Evolutionary conservation across 2,113 vertebrate genomes (phyloP).

Genomic region (Paraplagusia blochii): DNA sequence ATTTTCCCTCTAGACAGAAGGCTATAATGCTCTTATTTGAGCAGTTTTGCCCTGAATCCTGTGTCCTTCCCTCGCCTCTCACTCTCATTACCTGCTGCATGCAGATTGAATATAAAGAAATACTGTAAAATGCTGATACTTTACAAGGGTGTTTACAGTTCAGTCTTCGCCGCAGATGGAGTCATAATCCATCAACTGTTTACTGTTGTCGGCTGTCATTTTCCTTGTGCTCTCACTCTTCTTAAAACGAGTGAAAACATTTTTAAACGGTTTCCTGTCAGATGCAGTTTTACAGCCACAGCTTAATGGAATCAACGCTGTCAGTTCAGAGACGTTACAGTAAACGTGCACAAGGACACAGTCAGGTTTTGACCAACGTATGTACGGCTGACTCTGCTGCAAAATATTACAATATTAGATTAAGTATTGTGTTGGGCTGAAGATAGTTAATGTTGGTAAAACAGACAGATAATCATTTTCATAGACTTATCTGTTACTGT

Average conservation of each 20-base stretch:
- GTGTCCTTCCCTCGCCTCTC: slow-evolving; percentile 4
- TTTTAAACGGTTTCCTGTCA: slow-evolving; percentile 27
- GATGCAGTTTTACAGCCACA: background rate
- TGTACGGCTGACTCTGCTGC: no score
- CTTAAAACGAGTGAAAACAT: slow-evolving; percentile 7
- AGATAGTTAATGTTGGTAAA: no score
- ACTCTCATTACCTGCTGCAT: slow-evolving; percentile 3
- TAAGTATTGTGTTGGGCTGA: no score
- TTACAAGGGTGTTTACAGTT: background rate
- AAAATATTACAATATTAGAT: no score
- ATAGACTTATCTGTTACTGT: no score
- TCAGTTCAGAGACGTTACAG: no score
- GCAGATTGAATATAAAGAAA: background rate
- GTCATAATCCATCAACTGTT: slow-evolving; percentile 16
- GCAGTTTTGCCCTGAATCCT: slow-evolving; percentile 7
- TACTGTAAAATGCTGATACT: background rate
- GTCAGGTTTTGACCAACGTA: no score
- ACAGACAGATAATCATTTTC: no score
- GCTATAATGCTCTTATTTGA: slow-evolving; percentile 14
- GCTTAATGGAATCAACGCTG: no score
- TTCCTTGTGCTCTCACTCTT: slow-evolving; percentile 5
- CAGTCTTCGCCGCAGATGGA: background rate
- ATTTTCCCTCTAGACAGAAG: slow-evolving; percentile 8
- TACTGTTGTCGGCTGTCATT: slow-evolving; percentile 10
- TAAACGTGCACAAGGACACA: no score